These are phyloP conservation scores for Notothenia rossii DNA, from an alignment of 2,113 vertebrate species.

Conservation along the genomic window DNA sequence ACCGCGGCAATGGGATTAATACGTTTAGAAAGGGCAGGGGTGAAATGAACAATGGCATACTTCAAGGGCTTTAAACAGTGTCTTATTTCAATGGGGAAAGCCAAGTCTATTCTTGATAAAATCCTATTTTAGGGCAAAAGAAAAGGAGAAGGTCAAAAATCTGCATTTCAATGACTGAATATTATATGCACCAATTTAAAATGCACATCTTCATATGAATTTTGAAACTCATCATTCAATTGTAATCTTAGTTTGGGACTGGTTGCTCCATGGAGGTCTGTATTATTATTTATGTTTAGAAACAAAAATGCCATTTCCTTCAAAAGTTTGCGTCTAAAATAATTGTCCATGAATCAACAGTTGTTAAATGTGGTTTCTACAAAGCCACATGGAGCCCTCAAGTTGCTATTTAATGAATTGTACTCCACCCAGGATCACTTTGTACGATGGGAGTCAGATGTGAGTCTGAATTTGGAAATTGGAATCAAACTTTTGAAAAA, in stretches of 20 bases:
- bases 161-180: not conserved
- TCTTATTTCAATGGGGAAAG: slow-evolving; percentile 70
- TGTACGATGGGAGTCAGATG: not conserved
- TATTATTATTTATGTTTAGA: not conserved
- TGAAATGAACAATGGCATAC: slow-evolving; percentile 79
- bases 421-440: not conserved
- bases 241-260: not conserved
- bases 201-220: not conserved
- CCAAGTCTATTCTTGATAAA: slow-evolving; percentile 58
- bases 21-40: slow-evolving; percentile 69
- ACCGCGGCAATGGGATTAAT: slow-evolving; percentile 75
- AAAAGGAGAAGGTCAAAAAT: slow-evolving; percentile 48
- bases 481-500: not conserved
- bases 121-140: slow-evolving; percentile 52
- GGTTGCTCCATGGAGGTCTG: not conserved
- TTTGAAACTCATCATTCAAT: not conserved
- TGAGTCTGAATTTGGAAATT: not conserved
- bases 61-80: slow-evolving; percentile 77
- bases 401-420: not conserved
- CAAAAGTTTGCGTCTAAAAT: not conserved
- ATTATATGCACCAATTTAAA: not conserved
- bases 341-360: too few relatives aligned
- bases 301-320: not conserved
- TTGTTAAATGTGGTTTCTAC: not conserved
- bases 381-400: not conserved